Evolutionary conservation across 2,113 vertebrate genomes (phyloP).

Genomic region (Alethe diademata): DNA sequence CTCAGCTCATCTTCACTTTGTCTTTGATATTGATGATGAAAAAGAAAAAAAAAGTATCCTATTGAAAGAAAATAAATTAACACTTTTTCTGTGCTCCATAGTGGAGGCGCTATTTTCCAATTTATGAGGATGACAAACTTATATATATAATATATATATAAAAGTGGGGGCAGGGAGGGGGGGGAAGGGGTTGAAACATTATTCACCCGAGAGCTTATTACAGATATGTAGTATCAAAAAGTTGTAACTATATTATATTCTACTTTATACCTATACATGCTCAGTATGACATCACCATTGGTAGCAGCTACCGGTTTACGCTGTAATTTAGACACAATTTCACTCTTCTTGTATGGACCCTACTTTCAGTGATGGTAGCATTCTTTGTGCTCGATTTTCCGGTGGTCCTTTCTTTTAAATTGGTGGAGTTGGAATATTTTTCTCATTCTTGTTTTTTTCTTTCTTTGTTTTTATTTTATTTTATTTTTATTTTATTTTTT

Average conservation of each 20-base stretch:
- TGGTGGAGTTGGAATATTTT: conserved; percentile 64
- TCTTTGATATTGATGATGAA: conserved; percentile 88
- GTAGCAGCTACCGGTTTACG: conserved; percentile 49
- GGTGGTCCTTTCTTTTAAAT: conserved; percentile 61
- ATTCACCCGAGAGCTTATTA: conserved; percentile 67
- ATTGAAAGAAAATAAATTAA: conserved; percentile 79
- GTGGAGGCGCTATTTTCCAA: conserved; percentile 56
- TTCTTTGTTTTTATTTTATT: neutral
- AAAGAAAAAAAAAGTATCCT: conserved; percentile 80
- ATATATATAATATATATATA: conserved; percentile 66
- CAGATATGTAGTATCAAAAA: conserved; percentile 62
- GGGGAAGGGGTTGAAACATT: conserved; percentile 52
- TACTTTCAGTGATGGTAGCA: conserved; percentile 73
- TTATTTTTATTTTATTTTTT: neutral
- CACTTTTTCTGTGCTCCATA: conserved; percentile 70
- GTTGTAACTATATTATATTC: conserved; percentile 56
- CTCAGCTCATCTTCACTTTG: conserved; percentile 78
- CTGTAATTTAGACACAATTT: conserved; percentile 64
- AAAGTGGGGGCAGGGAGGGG: neutral
- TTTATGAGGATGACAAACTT: conserved; percentile 59
- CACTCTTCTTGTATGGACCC: conserved; percentile 60
- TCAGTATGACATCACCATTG: conserved; percentile 55
- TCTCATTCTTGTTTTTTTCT: conserved; percentile 14
- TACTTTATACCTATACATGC: conserved; percentile 55
- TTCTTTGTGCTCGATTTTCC: conserved; percentile 63